Conservation (phyloP, 1,140 invertebrate species). For the Diplogasteroides magnus region DNA sequence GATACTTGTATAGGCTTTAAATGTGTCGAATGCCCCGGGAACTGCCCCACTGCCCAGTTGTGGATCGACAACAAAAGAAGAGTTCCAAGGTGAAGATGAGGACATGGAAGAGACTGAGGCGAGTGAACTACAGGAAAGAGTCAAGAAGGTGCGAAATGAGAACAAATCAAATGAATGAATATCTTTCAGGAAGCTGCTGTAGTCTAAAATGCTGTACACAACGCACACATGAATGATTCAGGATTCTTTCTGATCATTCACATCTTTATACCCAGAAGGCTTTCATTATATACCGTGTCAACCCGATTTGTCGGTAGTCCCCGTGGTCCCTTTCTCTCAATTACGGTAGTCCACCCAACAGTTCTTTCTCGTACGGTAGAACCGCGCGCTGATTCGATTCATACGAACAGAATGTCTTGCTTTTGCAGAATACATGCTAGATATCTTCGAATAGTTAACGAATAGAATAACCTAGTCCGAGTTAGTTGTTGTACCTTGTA, state of each 20-base stretch:
- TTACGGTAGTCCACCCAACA: neutral
- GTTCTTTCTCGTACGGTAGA: neutral
- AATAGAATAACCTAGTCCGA: no score
- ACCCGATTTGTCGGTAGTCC: neutral
- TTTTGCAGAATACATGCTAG: neutral
- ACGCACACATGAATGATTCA: neutral
- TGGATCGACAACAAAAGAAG: no score
- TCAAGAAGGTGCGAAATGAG: constrained; percentile 23
- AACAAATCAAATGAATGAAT: neutral
- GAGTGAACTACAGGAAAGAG: constrained; percentile 34
- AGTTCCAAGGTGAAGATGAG: constrained; percentile 40
- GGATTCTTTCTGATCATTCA: neutral
- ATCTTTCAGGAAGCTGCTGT: neutral
- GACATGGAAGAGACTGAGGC: constrained; percentile 50
- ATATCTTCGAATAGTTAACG: neutral
- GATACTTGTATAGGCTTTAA: constrained; percentile 43
- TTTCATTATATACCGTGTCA: neutral
- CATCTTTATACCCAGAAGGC: neutral
- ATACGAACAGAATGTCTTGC: neutral
- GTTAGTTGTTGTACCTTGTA: no score
- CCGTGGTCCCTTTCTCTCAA: neutral
- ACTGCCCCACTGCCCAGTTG: constrained; percentile 2
- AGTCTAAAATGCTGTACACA: neutral
- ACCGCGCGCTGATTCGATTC: neutral
- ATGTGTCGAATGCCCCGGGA: constrained; percentile 34